These are phyloP conservation scores for Phyllotis vaccarum DNA, from an alignment of 2,797 vertebrate species.

Conservation along the genomic window DNA sequence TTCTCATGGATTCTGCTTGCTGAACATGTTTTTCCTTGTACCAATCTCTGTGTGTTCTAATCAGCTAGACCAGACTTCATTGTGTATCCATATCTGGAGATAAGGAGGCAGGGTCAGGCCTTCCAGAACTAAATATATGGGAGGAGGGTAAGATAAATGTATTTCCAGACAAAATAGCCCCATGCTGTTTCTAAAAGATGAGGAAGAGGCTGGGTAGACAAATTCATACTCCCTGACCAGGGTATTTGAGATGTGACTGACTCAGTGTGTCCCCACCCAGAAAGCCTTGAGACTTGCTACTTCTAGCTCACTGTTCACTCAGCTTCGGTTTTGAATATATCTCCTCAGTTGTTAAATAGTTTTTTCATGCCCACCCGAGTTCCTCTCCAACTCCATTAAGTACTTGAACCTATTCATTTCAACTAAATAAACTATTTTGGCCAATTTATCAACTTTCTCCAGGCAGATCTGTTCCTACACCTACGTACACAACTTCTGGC, in stretches of 20 bases:
- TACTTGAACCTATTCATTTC: not conserved
- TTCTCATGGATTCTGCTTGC: not conserved
- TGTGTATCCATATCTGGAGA: not conserved
- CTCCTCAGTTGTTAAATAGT: not conserved
- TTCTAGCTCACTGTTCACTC: not conserved
- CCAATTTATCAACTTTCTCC: slow-evolving; percentile 31
- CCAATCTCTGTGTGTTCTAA: not conserved
- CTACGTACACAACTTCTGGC: not conserved
- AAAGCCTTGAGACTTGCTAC: not conserved
- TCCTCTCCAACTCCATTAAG: not conserved
- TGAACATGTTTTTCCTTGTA: not conserved
- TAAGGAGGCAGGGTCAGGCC: not conserved
- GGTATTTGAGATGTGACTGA: not conserved
- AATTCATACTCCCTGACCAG: not conserved
- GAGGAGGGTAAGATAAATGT: not conserved
- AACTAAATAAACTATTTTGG: not conserved
- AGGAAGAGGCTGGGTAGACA: not conserved
- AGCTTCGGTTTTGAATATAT: not conserved
- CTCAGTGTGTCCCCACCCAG: not conserved
- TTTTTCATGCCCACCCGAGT: not conserved
- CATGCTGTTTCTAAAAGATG: not conserved
- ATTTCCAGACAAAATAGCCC: not conserved
- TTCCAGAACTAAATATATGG: not conserved
- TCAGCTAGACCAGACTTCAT: not conserved
- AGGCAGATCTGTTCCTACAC: not conserved